Evolutionary conservation across 2,888 invertebrate genomes (phyloP).

Genomic region (Epinotia demarniana): DNA sequence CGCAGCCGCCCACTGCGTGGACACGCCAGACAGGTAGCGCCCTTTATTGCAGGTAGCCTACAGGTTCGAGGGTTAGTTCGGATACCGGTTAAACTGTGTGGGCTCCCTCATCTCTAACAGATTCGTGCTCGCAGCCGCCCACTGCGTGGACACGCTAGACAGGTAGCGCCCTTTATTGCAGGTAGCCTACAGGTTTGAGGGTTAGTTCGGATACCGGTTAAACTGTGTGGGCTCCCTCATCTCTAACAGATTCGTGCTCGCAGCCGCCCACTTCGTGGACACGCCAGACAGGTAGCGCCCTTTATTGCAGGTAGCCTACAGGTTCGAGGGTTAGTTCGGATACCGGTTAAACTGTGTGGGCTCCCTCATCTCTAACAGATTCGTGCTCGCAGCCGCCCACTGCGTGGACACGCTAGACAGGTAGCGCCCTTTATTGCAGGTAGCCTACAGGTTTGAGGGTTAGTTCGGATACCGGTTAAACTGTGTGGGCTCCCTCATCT

Average conservation of each 20-base stretch:
- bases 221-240: too few relatives aligned
- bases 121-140: background rate
- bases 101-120: slow-evolving; percentile 55
- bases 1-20: slow-evolving; percentile 78
- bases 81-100: slow-evolving; percentile 61
- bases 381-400: slow-evolving; percentile 75
- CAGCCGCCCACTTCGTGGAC: too few relatives aligned
- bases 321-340: slow-evolving; percentile 63
- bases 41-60: slow-evolving; percentile 68
- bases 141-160: background rate
- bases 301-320: slow-evolving; percentile 70
- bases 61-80: slow-evolving; percentile 61
- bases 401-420: slow-evolving; percentile 67
- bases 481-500: slow-evolving; percentile 75
- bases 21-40: slow-evolving; percentile 58
- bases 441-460: too few relatives aligned
- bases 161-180: background rate
- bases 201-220: too few relatives aligned
- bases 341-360: slow-evolving; percentile 75
- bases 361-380: slow-evolving; percentile 67
- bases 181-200: too few relatives aligned
- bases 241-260: too few relatives aligned
- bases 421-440: too few relatives aligned
- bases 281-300: background rate
- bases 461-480: slow-evolving; percentile 62